Base-by-base conservation (phyloP, 2,888 invertebrate genomes). In the Protonemura montana region DNA sequence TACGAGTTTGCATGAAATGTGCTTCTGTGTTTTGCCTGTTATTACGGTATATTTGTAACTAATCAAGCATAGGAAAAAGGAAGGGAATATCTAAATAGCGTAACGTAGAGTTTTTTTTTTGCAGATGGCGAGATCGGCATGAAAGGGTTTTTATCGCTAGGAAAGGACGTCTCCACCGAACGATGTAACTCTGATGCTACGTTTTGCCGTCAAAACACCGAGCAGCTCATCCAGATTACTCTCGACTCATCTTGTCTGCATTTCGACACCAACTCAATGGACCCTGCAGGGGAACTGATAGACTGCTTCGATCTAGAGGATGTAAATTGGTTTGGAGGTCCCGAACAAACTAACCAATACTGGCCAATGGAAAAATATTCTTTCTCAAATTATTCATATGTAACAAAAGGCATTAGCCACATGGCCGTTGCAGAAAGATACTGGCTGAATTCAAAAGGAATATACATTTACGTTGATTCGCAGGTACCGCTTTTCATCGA, bases 381-480 rank as follows among this genome's bases (percentile, higher is more conserved):
- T 1, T 86, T 86, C 76, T 29, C n/a, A 10, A 85, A 86, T 26
- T 77, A 86, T 29, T 86, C 87, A 6, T 86, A 81, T 41, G 85
- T 86, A 5, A 87, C 87, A 6, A 86, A 86, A 76, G 78, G 76
- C 35, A 78, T 77, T 2, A 59, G 78, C 26, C 30, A 84, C 29
- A 85, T 86, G 85, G 87, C 85, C 1, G 41, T 87, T 13, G 85
- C 82, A 0, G 87, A 87, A 42, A 83, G 86, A 42, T 87, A 87
- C 42, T 87, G 87, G 87, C 85, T 87, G 35, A 85, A 82, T 78
- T 87, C 87, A 3, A 82, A 42, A 25, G 87, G 87, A 6, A 85
- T 84, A 28, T 86, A 86, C 82, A 41, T 87, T n/a, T 41, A 86
- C 76, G 87, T 86, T 0, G 85, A 82, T 21, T 30, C 82, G 1